Evolutionary conservation across 2,888 invertebrate genomes (phyloP).

Genomic region (Acholoe squamosa): DNA sequence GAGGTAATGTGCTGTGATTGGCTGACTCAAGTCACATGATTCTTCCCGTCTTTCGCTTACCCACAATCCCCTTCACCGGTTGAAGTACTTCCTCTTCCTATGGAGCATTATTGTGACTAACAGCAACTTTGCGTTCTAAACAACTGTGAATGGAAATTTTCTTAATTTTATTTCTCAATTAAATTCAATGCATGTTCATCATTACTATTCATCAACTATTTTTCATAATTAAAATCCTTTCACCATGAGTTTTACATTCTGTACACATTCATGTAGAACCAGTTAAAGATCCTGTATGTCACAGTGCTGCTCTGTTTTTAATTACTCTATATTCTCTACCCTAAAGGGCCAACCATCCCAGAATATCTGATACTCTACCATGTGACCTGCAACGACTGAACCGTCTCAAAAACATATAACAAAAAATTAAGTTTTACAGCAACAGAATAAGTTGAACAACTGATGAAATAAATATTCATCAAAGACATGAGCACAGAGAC

Average conservation of each 20-base stretch:
- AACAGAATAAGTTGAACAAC: no score
- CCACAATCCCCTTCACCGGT: conserved; percentile 17
- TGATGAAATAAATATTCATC: no score
- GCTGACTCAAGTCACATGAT: conserved; percentile 46
- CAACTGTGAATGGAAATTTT: background rate
- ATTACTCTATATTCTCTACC: no score
- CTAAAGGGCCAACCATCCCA: no score
- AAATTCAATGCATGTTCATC: conserved; percentile 4
- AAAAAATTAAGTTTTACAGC: no score
- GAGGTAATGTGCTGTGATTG: conserved; percentile 85
- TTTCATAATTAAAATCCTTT: background rate
- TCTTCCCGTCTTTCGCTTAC: conserved; percentile 8
- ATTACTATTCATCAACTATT: background rate
- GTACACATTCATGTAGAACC: conserved; percentile 9
- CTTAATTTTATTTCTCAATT: background rate
- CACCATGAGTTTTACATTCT: background rate
- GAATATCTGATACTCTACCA: no score
- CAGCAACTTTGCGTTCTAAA: background rate
- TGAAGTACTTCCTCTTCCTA: background rate
- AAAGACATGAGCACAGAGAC: no score
- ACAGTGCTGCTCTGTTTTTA: background rate
- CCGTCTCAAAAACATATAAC: no score
- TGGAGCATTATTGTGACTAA: background rate
- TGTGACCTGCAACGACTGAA: no score
- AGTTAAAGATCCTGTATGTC: background rate